Base-by-base conservation (phyloP, 2,113 vertebrate species). In the Ophiodon elongatus region DNA sequence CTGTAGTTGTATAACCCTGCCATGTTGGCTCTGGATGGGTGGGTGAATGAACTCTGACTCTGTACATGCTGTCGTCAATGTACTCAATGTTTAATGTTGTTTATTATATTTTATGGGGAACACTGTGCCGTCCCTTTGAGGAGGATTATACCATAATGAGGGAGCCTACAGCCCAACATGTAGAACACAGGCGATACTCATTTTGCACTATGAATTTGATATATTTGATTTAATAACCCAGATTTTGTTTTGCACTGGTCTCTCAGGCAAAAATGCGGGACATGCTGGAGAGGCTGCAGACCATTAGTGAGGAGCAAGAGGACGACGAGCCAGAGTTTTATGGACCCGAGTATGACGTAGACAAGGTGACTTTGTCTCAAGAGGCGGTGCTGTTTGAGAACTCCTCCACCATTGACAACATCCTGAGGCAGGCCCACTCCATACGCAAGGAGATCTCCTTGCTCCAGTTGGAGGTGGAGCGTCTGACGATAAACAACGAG, bases 181-280 rank as follows among this genome's bases (percentile, higher is more conserved):
- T 17, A 54, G 10, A 43, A 66, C 2, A 6, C 31, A 64, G 21
- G 21, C 23, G 8, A 35, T 17, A 19, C 8, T 27, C n/a, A 66
- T 19, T 41, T 76, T 54, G n/a, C 11, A 37, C 8, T 37, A 29
- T 63, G 14, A 11, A 62, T 14, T 0, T 45, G 0, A 35, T 33
- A 1, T 25, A 45, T 25, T 43, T n/a, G n/a, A n/a, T 60, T 29
- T 4, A 31, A 6, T 72, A 59, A 72, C 31, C 2, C n/a, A 4
- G 21, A 39, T 74, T 6, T 68, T 76, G n/a, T 83, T 84, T 45
- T 45, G 1, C 1, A 9, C 2, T 50, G 52, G 8, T 85, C 37
- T 45, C 35, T 73, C 86, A 97, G 95, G 84, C 89, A 96, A 77
- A 57, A 75, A 99, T 99, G 97, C 96, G 96, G 93, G 97, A 99